phyloP scores from a whole-genome alignment of 2,797 vertebrate genomes.

The Chaunax sp. region DNA sequence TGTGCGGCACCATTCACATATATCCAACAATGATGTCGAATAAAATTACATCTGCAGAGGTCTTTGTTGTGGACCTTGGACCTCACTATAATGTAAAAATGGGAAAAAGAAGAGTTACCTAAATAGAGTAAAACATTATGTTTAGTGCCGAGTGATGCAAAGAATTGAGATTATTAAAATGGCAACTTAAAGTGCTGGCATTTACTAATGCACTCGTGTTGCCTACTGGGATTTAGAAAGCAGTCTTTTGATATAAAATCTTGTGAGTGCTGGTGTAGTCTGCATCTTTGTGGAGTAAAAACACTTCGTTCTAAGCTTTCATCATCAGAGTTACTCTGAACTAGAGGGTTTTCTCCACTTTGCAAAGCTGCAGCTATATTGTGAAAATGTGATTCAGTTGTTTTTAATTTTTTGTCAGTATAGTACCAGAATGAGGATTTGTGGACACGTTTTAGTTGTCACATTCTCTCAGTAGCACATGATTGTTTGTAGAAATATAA shows the following conservation, averaged over 20 bases:
- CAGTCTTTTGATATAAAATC: conserved; percentile 6
- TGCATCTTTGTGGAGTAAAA: conserved; percentile 15
- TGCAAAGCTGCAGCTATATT: not conserved
- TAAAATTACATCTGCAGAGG: conserved; percentile 60
- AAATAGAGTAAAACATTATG: conserved; percentile 3
- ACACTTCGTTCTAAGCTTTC: conserved; percentile 13
- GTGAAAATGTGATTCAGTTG: not conserved
- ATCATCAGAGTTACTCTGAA: conserved; percentile 20
- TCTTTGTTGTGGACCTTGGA: conserved; percentile 26
- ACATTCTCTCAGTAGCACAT: not conserved
- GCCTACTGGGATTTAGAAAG: conserved; percentile 2
- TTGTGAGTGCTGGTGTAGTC: not conserved
- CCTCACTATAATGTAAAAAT: conserved; percentile 18
- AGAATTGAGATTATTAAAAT: conserved; percentile 9
- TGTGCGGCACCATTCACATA: conserved; percentile 28
- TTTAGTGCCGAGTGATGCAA: conserved; percentile 8
- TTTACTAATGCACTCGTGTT: conserved; percentile 1
- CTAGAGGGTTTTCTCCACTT: not conserved
- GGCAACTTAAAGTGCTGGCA: not conserved
- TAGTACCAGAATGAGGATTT: too few relatives aligned
- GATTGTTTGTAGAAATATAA: not conserved
- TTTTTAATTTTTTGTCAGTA: too few relatives aligned
- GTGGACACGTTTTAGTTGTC: not conserved
- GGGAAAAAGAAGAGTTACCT: conserved; percentile 23
- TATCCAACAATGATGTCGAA: conserved; percentile 36